phyloP scores from a whole-genome alignment of 2,888 invertebrate genomes.

The Nephrotoma flavescens region DNA sequence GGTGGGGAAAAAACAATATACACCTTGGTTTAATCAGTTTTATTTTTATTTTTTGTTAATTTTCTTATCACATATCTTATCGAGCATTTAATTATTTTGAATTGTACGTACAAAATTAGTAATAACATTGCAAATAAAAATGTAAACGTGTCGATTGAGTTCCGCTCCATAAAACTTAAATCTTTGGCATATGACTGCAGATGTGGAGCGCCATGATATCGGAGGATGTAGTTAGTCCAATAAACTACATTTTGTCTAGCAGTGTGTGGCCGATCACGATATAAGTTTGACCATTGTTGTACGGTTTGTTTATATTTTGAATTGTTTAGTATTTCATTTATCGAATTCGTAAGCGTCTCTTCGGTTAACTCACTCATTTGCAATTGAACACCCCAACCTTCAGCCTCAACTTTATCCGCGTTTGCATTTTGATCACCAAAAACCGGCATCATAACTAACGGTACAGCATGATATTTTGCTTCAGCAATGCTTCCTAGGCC shows the following conservation, averaged over 20 bases:
- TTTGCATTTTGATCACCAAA: conserved; percentile 37
- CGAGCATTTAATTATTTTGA: background rate
- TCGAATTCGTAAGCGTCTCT: conserved; percentile 18
- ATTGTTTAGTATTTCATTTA: conserved; percentile 15
- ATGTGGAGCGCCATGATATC: conserved; percentile 32
- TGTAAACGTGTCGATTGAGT: conserved; percentile 29
- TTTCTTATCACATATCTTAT: background rate
- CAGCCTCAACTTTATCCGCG: conserved; percentile 28
- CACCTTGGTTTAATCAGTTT: background rate
- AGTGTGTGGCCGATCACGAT: conserved; percentile 33
- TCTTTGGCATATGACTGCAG: conserved; percentile 31
- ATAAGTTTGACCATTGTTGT: conserved; percentile 26
- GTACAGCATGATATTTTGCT: conserved; percentile 34
- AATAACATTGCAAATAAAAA: background rate
- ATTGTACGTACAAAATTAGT: background rate
- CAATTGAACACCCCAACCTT: conserved; percentile 30
- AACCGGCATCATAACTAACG: conserved; percentile 36
- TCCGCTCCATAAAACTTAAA: conserved; percentile 28
- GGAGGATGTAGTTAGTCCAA: conserved; percentile 36
- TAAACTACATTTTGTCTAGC: conserved; percentile 34
- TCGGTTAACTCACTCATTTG: conserved; percentile 24
- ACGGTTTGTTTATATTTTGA: conserved; percentile 17
- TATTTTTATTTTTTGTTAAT: background rate
- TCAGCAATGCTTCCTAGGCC: conserved; percentile 39
- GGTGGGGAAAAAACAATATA: no score